These are phyloP conservation scores for Sus scrofa DNA, from an alignment of 2,113 vertebrate species.

Conservation along the genomic window DNA sequence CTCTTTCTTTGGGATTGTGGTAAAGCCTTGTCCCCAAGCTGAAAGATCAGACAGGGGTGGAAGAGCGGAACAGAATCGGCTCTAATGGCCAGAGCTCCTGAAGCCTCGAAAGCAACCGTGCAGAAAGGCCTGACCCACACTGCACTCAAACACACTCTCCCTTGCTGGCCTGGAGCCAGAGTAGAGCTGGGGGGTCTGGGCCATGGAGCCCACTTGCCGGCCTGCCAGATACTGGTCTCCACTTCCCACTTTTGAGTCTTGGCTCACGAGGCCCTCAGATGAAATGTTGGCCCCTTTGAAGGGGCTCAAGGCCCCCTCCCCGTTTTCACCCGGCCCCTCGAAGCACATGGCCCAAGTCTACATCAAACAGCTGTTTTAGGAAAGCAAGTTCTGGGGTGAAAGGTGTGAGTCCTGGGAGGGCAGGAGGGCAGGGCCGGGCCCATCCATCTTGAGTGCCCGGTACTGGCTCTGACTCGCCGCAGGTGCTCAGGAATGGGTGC, in stretches of 20 bases:
- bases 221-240: neutral
- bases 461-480: accelerated
- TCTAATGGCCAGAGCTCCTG: neutral
- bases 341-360: neutral
- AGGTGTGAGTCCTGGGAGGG: neutral
- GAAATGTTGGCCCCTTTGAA: neutral
- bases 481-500: neutral
- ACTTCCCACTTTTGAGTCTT: neutral
- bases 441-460: accelerated
- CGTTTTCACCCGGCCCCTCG: neutral
- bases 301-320: neutral
- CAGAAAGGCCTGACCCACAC: neutral
- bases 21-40: neutral
- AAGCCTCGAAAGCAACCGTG: neutral
- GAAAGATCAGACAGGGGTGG: neutral
- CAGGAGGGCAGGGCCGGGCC: neutral
- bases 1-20: neutral
- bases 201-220: accelerated
- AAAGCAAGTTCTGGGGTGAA: neutral
- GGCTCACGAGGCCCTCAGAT: neutral
- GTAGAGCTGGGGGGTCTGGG: neutral
- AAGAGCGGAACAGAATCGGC: neutral
- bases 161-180: neutral
- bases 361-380: neutral
- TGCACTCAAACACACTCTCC: neutral